Base-by-base conservation (phyloP, 2,888 invertebrate species). In the Anticlea derivata region DNA sequence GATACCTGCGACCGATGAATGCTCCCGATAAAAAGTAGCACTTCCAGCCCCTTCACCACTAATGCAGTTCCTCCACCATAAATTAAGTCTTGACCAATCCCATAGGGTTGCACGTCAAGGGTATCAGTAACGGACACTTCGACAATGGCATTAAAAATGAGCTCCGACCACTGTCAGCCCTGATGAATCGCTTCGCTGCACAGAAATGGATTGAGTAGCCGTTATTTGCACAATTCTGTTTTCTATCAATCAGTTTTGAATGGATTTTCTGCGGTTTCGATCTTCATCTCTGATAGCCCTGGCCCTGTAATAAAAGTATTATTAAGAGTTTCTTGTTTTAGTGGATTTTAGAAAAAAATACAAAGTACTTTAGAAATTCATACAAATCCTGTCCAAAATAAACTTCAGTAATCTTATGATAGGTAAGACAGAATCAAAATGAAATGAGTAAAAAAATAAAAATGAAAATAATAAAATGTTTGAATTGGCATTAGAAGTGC, bases 71-170 rank as follows among this genome's bases (percentile, higher is more conserved):
- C 50, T 55, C 55, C 49, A 69, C 66, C 69, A 76, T 87, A 85
- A 83, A 86, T 86, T 71, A 80, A 65, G 48, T 55, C 68, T 84
- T 83, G 80, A 77, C 75, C 75, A 75, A 68, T 66, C 72, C 76
- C 72, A 58, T 62, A 66, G 70, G 75, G 72, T 61, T 43, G 70
- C 68, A 62, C 68, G 51, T 62, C 56, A 61, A 24, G 49, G 58
- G 58, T 65, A 71, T 70, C 72, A 74, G 68, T 63, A 58, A 63
- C 69, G 76, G 86, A 83, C 85, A 81, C 69, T 63, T 73, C 71
- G 65, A 87, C 86, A 87, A 86, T 77, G 68, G 68, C 72, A 84
- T 89, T 86, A 87, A 88, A 89, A 89, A 89, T 88, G 89, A 78
- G 75, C 72, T 64, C 64, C 71, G 74, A 72, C 76, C 68, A 64